A percentile compares a stretch with the other conserved stretches of the same genome.
Evolutionary conservation across 2,113 vertebrate genomes (phyloP).

Genomic region (Oreocharis arfaki): DNA sequence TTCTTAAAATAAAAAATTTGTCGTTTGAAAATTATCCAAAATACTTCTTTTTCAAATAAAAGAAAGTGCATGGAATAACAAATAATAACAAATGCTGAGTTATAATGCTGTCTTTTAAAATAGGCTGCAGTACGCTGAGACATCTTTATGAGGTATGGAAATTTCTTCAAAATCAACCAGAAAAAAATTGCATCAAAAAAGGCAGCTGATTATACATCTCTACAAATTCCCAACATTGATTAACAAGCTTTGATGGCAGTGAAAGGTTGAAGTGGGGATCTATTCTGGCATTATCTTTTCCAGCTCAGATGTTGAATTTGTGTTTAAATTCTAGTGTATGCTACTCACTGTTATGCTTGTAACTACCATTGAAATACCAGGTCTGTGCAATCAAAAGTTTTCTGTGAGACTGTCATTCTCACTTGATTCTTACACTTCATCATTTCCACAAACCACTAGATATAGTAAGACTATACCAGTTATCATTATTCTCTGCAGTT

Average conservation of each 20-base stretch:
- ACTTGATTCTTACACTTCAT: neutral
- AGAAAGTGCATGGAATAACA: neutral
- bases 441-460: neutral
- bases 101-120: neutral
- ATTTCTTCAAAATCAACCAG: neutral
- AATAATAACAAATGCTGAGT: neutral
- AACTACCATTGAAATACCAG: neutral
- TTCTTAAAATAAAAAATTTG: neutral
- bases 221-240: neutral
- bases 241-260: neutral
- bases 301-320: neutral
- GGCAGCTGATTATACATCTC: neutral
- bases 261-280: neutral
- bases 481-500: neutral
- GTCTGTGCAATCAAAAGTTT: neutral
- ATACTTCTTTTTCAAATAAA: neutral
- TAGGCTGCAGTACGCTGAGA: neutral
- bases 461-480: neutral
- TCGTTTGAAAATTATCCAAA: neutral
- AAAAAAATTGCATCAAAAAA: neutral
- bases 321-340: neutral
- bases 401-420: neutral
- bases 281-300: neutral
- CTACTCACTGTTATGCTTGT: neutral
- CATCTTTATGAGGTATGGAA: neutral